These are phyloP conservation scores for Rhegmatorhina hoffmannsi DNA, from an alignment of 2,113 vertebrate species.

Conservation along the genomic window DNA sequence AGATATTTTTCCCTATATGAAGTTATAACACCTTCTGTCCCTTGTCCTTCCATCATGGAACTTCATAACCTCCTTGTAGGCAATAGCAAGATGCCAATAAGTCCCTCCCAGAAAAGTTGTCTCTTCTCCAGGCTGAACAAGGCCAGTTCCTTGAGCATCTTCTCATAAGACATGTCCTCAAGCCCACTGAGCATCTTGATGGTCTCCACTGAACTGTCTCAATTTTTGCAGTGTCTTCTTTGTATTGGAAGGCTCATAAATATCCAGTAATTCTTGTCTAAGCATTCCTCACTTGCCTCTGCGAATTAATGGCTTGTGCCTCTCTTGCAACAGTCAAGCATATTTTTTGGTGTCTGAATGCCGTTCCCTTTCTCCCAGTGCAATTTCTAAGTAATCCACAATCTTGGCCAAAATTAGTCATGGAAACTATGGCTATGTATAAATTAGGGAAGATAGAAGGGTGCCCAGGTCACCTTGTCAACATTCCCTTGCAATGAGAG, in stretches of 20 bases:
- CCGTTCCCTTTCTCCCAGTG: background rate
- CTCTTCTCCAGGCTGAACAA: background rate
- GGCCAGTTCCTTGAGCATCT: background rate
- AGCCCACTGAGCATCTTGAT: background rate
- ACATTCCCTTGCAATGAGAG: background rate
- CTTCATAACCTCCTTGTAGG: background rate
- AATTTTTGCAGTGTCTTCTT: background rate
- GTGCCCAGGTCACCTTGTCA: background rate
- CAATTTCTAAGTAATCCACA: background rate
- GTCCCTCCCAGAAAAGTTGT: background rate
- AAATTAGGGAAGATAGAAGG: background rate
- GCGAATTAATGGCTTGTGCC: background rate
- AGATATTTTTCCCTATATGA: background rate
- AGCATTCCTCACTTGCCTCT: background rate
- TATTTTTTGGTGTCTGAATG: background rate
- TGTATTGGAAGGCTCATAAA: background rate
- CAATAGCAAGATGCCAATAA: background rate
- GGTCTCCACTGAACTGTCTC: background rate
- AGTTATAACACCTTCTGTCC: background rate
- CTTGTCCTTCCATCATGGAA: background rate
- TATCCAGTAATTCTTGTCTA: background rate
- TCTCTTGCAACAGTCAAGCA: background rate
- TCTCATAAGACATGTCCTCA: background rate
- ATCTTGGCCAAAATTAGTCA: background rate
- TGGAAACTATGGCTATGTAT: background rate